A percentile compares a stretch with the other conserved stretches of the same genome.
phyloP scores from a whole-genome alignment of 1,140 invertebrate genomes.

The Lutraria rhynchaena region DNA sequence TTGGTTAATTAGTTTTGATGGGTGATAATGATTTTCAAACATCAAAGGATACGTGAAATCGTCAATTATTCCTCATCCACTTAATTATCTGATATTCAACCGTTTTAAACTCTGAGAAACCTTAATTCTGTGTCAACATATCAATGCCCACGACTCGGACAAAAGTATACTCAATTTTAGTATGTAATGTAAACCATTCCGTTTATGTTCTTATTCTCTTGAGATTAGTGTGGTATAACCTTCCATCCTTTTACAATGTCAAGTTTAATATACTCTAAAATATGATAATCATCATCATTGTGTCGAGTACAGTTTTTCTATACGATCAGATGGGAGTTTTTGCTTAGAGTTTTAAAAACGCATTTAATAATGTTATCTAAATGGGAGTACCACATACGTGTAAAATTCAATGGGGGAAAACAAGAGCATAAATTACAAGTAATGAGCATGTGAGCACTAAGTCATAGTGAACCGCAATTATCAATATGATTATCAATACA shows the following conservation, averaged over 20 bases:
- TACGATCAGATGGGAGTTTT: no score
- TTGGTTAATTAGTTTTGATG: background rate
- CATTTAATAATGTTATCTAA: no score
- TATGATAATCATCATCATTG: no score
- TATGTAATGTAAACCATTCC: background rate
- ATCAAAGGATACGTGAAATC: conserved; percentile 47
- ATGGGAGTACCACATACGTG: no score
- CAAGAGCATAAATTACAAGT: no score
- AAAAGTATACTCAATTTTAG: background rate
- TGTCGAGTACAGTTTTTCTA: no score
- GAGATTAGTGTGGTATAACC: conserved; percentile 14
- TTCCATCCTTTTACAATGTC: conserved; percentile 12
- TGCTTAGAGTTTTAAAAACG: no score
- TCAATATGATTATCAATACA: no score
- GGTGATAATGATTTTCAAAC: conserved; percentile 39
- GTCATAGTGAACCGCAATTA: no score
- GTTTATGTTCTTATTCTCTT: conserved; percentile 30
- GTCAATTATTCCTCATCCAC: background rate
- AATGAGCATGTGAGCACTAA: no score
- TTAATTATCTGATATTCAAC: conserved; percentile 27
- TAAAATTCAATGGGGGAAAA: no score
- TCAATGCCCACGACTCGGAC: background rate
- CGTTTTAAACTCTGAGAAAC: conserved; percentile 18
- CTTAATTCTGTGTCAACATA: conserved; percentile 1
- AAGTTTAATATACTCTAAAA: conserved; percentile 16